Evolutionary conservation across 1,140 invertebrate genomes (phyloP).

Genomic region (Parapsyche elsis): DNA sequence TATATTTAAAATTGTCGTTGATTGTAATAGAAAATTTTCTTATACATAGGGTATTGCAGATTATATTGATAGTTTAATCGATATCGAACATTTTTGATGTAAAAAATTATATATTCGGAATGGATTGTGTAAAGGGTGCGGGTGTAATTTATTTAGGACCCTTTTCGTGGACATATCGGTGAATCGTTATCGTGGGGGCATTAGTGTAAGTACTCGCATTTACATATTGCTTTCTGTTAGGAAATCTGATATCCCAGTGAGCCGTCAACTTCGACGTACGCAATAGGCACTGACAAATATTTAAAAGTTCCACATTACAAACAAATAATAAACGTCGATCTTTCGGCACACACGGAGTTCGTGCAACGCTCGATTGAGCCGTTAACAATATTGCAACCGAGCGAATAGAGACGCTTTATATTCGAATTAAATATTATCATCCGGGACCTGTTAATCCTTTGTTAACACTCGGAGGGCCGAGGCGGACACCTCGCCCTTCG

Average conservation of each 20-base stretch:
- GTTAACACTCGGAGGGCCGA: slow-evolving; percentile 20
- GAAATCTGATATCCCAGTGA: slow-evolving; percentile 12
- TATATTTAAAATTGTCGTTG: too few relatives aligned
- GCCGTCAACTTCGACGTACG: too few relatives aligned
- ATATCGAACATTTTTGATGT: too few relatives aligned
- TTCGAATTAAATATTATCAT: slow-evolving; percentile 7
- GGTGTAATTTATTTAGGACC: neutral
- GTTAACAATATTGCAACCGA: neutral
- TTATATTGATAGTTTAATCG: too few relatives aligned
- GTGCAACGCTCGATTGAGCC: neutral
- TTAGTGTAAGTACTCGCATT: slow-evolving; percentile 1
- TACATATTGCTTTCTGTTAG: neutral
- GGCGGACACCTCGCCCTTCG: neutral
- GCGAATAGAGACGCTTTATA: neutral
- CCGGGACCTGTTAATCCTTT: slow-evolving; percentile 29
- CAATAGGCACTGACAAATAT: too few relatives aligned
- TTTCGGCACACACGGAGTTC: neutral
- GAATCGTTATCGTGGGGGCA: slow-evolving; percentile 8
- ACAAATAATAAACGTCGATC: too few relatives aligned
- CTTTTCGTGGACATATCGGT: neutral
- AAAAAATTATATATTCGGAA: too few relatives aligned
- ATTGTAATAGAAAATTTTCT: too few relatives aligned
- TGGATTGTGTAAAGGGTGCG: too few relatives aligned
- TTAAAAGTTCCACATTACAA: too few relatives aligned
- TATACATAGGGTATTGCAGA: too few relatives aligned